Evolutionary conservation across 2,113 vertebrate species (phyloP), one percentile per base, ranked within the genome.

Genomic region (Aptenodytes patagonicus): DNA sequence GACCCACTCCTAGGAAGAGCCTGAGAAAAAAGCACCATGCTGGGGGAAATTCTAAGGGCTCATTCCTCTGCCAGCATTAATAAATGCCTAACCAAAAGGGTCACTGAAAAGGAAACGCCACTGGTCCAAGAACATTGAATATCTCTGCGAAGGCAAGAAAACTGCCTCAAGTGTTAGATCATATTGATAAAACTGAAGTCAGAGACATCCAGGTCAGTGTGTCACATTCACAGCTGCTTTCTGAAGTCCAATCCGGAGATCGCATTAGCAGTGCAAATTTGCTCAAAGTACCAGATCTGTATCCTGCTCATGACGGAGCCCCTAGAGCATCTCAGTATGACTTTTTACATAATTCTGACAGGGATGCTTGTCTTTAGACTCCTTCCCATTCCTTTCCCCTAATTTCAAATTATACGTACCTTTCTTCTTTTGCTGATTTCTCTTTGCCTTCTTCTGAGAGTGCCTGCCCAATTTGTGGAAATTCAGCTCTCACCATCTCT

Each of bases 401-500:
- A 46, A 47, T 73, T 92, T 93, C n/a, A 87, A 49, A 78, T 78
- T 52, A 40, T 17, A 72, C 57, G 28, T 77, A 97, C 97, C 86
- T 90, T 90, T 65, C 55, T 38, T 73, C 46, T 70, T 84, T 79
- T 62, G 16, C 10, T 28, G 72, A 34, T 82, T 89, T 84, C 16
- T 89, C 72, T 72, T 71, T 70, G 32, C 4, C 21, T 26, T 87
- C 78, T 77, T 90, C 78, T 31, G 38, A 42, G 38, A 80, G 10
- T 18, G 54, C 1, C 29, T 77, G 44, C 25, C 31, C 88, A 72
- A 89, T 40, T n/a, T 98, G 87, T 32, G 95, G 93, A 97, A 99
- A 99, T 97, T 98, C 98, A 12, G 98, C 98, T 97, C 96, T 97
- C 79, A 99, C 96, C 98, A 99, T 99, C 79, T 99, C 98, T 38